Base-by-base conservation (phyloP, 30 jellyfish, hydroid and myxozoan species). In the Aurelia sp. region DNA sequence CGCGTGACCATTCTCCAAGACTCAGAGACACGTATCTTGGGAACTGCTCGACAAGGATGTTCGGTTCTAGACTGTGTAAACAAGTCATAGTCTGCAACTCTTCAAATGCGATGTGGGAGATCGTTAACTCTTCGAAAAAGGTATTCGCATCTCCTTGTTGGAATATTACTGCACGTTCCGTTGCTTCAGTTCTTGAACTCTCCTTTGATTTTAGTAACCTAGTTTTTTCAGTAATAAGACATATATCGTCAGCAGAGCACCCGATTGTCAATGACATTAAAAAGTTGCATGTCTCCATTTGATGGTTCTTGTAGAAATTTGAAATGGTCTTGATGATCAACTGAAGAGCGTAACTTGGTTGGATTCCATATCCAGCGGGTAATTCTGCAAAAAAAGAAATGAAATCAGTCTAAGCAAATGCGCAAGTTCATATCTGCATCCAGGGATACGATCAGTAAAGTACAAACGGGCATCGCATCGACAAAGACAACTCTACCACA, bases 131-230 rank as follows among this genome's bases (percentile, higher is more conserved):
- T 62, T 84, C 93, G 19, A 52, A 37, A 51, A 61, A 84, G 2
- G 82, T n/a, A 72, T 84, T 84, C 52, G 86, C 78, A 30, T 84
- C 93, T 12, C 87, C 76, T 19, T 72, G 75, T 47, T 72, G 87
- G 50, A 84, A 84, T 62, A 84, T 63, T 21, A 58, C 87, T 5
- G 71, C 58, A 51, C 69, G 33, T 13, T n/a, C 35, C 7, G 33
- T 59, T 4, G 5, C 31, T 6, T 59, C 31, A 59, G 13, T 13
- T 59, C 18, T 18, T 3, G 23, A 18, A 18, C 33, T 13, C 3
- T 59, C 69, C 4, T 21, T 9, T 18, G 69, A 59, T 18, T n/a
- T 21, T 15, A 15, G 16, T 4, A 17, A 15, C 69, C 3, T 18
- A 4, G 69, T 37, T 5, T 44, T 44, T 44, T 44, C 55, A 44